phyloP scores from a whole-genome alignment of 2,888 invertebrate species.

The Thymelicus lineola region DNA sequence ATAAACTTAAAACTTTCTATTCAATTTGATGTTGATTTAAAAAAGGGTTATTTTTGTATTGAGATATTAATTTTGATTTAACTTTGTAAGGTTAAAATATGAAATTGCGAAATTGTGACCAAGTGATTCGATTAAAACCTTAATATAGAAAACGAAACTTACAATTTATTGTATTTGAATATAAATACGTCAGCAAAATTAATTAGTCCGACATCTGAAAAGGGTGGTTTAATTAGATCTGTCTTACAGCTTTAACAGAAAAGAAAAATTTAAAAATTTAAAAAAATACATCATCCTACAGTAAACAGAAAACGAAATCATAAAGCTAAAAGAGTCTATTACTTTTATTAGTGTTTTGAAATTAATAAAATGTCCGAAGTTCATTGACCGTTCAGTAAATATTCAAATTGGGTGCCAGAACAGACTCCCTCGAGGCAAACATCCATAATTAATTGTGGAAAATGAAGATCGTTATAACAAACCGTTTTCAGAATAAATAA shows the following conservation, averaged over 20 bases:
- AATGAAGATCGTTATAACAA: constrained; percentile 10
- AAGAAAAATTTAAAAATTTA: not conserved
- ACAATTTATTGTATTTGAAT: too few relatives aligned
- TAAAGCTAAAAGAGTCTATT: not conserved
- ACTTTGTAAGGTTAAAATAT: too few relatives aligned
- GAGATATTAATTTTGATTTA: too few relatives aligned
- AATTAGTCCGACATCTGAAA: too few relatives aligned
- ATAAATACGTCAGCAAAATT: too few relatives aligned
- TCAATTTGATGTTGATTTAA: too few relatives aligned
- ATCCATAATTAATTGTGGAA: constrained; percentile 19
- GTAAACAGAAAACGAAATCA: not conserved
- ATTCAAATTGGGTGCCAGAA: constrained; percentile 14
- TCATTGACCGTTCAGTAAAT: constrained; percentile 4
- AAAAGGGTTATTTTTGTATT: too few relatives aligned
- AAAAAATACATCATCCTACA: not conserved
- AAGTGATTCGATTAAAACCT: too few relatives aligned
- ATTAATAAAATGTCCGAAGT: constrained; percentile 11
- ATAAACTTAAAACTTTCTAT: too few relatives aligned
- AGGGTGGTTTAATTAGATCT: too few relatives aligned
- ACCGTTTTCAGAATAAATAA: constrained; percentile 5
- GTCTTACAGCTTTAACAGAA: not conserved
- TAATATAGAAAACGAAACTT: too few relatives aligned
- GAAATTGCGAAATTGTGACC: too few relatives aligned
- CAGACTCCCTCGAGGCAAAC: constrained; percentile 5
- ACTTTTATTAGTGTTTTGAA: constrained; percentile 3